Percentiles rank a stretch among this genome's conserved stretches.
phyloP scores from a whole-genome alignment of 1,140 invertebrate genomes.

The Micrasema longulum region DNA sequence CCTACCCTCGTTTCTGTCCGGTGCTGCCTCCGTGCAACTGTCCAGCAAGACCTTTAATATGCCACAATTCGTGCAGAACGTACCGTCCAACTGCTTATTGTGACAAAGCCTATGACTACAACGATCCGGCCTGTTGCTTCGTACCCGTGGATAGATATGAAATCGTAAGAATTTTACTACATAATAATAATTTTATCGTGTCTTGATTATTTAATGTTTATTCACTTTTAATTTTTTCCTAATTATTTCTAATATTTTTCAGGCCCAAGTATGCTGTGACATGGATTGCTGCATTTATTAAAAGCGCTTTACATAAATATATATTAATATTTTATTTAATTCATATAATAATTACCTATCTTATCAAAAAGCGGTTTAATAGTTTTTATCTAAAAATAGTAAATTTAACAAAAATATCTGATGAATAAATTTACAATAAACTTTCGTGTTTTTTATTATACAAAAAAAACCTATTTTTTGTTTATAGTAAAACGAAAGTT shows the following conservation, averaged over 20 bases:
- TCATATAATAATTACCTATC: too few relatives aligned
- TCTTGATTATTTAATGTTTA: too few relatives aligned
- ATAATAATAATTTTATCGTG: neutral
- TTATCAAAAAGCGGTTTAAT: too few relatives aligned
- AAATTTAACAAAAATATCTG: too few relatives aligned
- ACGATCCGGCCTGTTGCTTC: neutral
- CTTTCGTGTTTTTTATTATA: too few relatives aligned
- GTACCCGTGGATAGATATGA: constrained; percentile 7
- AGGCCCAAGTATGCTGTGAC: constrained; percentile 10
- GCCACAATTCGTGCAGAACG: constrained; percentile 5
- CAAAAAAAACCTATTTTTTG: too few relatives aligned
- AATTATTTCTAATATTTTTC: too few relatives aligned
- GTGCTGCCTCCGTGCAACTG: constrained; percentile 18
- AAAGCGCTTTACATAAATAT: neutral
- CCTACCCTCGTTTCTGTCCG: constrained; percentile 1
- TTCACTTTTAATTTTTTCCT: too few relatives aligned
- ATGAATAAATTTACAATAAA: too few relatives aligned
- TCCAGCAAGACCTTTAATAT: neutral
- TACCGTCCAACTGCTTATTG: neutral
- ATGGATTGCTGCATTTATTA: neutral
- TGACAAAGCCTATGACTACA: constrained; percentile 2
- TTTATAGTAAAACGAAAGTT: too few relatives aligned
- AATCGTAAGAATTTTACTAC: constrained; percentile 4
- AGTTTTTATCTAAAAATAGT: too few relatives aligned
- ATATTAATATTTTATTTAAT: too few relatives aligned